A percentile compares a stretch with the other conserved stretches of the same genome.
phyloP scores from a whole-genome alignment of 2,888 invertebrate genomes.

The Dugesia japonica region DNA sequence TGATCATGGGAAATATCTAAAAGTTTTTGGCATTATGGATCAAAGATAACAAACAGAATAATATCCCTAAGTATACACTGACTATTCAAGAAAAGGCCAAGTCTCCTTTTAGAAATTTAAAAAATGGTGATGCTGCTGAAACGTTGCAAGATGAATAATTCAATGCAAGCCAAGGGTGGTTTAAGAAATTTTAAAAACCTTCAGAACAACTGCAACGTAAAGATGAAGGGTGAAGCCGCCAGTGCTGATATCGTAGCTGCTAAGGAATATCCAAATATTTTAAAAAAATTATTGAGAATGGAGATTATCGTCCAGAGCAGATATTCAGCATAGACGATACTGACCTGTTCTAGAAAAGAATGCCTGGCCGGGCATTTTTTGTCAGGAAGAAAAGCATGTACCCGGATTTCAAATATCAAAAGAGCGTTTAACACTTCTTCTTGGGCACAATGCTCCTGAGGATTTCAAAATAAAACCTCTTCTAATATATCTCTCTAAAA shows the following conservation, averaged over 20 bases:
- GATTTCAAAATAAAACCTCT: too few relatives aligned
- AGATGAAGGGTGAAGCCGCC: slow-evolving; percentile 29
- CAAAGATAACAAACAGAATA: not conserved
- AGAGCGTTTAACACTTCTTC: too few relatives aligned
- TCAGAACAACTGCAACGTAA: slow-evolving; percentile 32
- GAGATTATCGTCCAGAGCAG: too few relatives aligned
- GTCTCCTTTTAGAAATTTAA: not conserved
- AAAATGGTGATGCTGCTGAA: not conserved
- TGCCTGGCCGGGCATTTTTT: too few relatives aligned
- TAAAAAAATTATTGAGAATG: too few relatives aligned
- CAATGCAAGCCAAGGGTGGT: not conserved
- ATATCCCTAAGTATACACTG: not conserved
- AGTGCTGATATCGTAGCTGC: slow-evolving; percentile 26
- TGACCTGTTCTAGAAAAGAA: too few relatives aligned
- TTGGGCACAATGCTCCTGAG: too few relatives aligned
- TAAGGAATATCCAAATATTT: not conserved
- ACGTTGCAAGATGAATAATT: too few relatives aligned
- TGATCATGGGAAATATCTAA: not conserved
- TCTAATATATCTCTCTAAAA: too few relatives aligned
- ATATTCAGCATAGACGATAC: too few relatives aligned
- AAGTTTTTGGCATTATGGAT: not conserved
- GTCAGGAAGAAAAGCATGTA: too few relatives aligned
- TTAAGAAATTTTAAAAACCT: slow-evolving; percentile 35
- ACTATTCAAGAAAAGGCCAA: slow-evolving; percentile 8
- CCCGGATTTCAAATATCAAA: too few relatives aligned